Conservation (phyloP, 2,113 vertebrate species). For the Henicopernis longicauda region DNA sequence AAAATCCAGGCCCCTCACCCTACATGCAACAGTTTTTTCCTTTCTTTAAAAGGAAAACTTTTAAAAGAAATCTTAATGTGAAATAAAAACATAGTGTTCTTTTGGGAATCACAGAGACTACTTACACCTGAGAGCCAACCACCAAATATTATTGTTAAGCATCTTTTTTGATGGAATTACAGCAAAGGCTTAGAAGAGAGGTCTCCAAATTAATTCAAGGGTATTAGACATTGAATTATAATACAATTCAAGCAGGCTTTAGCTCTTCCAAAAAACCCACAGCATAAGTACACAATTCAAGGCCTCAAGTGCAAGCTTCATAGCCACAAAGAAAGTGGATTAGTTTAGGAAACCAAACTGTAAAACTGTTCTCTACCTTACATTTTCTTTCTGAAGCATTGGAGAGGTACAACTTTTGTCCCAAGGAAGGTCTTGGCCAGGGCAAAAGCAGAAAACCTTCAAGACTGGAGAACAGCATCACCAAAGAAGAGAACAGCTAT, state of each 20-base stretch:
- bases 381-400: neutral
- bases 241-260: neutral
- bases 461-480: fast-evolving
- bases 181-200: neutral
- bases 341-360: neutral
- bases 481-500: fast-evolving
- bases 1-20: neutral
- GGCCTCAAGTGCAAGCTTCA: neutral
- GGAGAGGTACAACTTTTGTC: neutral
- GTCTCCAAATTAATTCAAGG: neutral
- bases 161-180: neutral
- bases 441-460: neutral
- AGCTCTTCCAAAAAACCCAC: neutral
- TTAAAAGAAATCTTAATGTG: neutral
- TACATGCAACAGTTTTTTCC: neutral
- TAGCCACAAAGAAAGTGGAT: neutral
- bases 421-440: neutral
- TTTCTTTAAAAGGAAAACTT: neutral
- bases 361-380: neutral
- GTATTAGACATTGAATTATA: neutral
- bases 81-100: neutral
- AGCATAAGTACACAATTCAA: neutral
- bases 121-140: neutral
- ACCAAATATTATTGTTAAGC: neutral
- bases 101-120: neutral